These are phyloP conservation scores for Musca vetustissima DNA, from an alignment of 1,140 invertebrate species.

Conservation along the genomic window DNA sequence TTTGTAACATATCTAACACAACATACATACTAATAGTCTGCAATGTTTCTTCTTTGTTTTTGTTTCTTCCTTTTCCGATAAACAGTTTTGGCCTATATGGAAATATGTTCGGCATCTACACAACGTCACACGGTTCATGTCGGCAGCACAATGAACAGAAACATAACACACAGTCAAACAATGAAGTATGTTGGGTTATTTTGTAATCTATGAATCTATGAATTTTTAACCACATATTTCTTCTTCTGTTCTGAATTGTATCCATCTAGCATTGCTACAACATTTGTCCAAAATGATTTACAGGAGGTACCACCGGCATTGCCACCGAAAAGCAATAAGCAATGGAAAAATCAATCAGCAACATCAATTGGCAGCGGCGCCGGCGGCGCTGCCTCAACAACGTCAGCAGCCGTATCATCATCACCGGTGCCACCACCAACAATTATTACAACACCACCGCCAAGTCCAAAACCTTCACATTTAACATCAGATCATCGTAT, in stretches of 20 bases:
- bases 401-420: too few relatives aligned
- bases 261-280: slow-evolving; percentile 37
- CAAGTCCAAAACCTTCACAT: slow-evolving; percentile 45
- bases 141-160: slow-evolving; percentile 66
- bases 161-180: slow-evolving; percentile 53
- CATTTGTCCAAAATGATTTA: slow-evolving; percentile 42
- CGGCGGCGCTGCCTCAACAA: too few relatives aligned
- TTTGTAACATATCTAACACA: background rate
- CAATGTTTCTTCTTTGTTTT: slow-evolving; percentile 2
- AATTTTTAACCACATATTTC: background rate
- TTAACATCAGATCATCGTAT: slow-evolving; percentile 26
- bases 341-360: slow-evolving; percentile 34
- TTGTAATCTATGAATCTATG: too few relatives aligned
- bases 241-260: background rate
- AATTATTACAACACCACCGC: slow-evolving; percentile 48
- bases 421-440: slow-evolving; percentile 31
- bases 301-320: slow-evolving; percentile 70
- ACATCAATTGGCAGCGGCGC: too few relatives aligned
- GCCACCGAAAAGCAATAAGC: slow-evolving; percentile 68
- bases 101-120: slow-evolving; percentile 80
- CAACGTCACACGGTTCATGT: slow-evolving; percentile 75
- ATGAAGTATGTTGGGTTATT: slow-evolving; percentile 46
- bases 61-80: slow-evolving; percentile 32
- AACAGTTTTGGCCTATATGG: slow-evolving; percentile 94
- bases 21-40: background rate